A percentile compares a stretch with the other conserved stretches of the same genome.
These are phyloP conservation scores for Zaprionus ornatus DNA, from an alignment of 1,140 invertebrate species.

Conservation along the genomic window DNA sequence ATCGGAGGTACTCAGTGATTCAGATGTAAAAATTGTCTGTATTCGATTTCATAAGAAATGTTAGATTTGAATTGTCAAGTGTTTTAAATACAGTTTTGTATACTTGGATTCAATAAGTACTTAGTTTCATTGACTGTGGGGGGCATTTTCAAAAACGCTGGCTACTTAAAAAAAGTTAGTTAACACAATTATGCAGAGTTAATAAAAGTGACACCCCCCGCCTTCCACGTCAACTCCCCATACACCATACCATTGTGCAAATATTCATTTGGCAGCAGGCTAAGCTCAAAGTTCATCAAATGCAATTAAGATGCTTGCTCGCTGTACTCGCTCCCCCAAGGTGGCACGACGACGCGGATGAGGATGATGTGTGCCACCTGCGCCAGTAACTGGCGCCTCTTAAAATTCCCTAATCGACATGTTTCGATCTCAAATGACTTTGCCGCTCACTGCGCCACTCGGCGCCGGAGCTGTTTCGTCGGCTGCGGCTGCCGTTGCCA, in stretches of 20 bases:
- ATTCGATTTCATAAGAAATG: background rate
- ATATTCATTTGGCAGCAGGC: constrained; percentile 59
- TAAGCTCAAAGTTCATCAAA: constrained; percentile 82
- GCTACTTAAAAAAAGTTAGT: constrained; percentile 37
- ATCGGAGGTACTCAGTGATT: background rate
- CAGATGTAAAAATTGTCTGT: background rate
- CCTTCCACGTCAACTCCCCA: too few relatives aligned
- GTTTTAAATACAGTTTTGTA: background rate
- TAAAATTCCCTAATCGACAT: constrained; percentile 83
- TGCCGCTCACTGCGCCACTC: constrained; percentile 42
- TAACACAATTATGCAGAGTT: background rate
- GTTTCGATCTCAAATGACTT: constrained; percentile 82
- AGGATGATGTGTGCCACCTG: constrained; percentile 70
- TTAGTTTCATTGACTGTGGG: background rate
- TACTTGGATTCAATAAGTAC: background rate
- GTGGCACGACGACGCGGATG: constrained; percentile 44
- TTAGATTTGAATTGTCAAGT: background rate
- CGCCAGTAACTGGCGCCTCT: constrained; percentile 78
- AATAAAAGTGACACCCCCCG: background rate
- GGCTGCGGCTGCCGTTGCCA: constrained; percentile 23
- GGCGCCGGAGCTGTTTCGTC: background rate
- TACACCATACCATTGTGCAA: constrained; percentile 46
- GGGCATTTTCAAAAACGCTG: too few relatives aligned
- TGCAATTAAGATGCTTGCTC: constrained; percentile 83
- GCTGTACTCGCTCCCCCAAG: constrained; percentile 61